A percentile compares a stretch with the other conserved stretches of the same genome.
Conservation (phyloP, 1,140 invertebrate genomes). For the Euura lappo region DNA sequence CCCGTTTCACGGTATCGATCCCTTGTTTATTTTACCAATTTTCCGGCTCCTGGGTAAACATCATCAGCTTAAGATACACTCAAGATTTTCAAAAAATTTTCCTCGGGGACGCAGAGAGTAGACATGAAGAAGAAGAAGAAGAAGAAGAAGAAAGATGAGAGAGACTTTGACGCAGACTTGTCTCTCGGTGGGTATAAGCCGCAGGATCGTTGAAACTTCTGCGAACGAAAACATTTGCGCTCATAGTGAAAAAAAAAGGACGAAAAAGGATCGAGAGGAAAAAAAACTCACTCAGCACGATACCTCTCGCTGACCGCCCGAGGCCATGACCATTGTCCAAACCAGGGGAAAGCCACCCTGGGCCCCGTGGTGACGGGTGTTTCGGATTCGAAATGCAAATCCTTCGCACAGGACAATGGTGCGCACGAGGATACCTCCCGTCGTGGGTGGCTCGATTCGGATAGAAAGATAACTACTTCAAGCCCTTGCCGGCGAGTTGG, state of each 20-base stretch:
- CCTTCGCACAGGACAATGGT: slow-evolving; percentile 5
- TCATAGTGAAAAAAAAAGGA: neutral
- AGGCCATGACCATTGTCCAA: slow-evolving; percentile 7
- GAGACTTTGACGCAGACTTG: neutral
- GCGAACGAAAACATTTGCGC: neutral
- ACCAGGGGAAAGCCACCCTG: neutral
- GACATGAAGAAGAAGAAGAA: slow-evolving; percentile 9
- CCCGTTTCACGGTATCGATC: neutral
- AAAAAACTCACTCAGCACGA: neutral
- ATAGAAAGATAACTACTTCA: neutral
- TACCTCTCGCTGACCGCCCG: neutral
- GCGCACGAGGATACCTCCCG: slow-evolving; percentile 1
- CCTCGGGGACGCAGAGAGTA: neutral
- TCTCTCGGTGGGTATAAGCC: too few relatives aligned
- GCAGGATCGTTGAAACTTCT: too few relatives aligned
- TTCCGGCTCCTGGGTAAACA: neutral
- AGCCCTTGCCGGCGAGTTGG: neutral
- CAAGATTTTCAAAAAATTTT: neutral
- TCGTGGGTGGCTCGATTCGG: slow-evolving; percentile 8
- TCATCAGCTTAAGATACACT: neutral
- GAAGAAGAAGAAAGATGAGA: slow-evolving; percentile 14
- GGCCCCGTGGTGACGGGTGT: slow-evolving; percentile 19
- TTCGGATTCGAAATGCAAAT: slow-evolving; percentile 44
- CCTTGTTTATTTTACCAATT: slow-evolving; percentile 4
- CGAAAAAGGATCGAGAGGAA: slow-evolving; percentile 10